Conservation (phyloP, 2,113 vertebrate species). For the Prinia subflava region DNA sequence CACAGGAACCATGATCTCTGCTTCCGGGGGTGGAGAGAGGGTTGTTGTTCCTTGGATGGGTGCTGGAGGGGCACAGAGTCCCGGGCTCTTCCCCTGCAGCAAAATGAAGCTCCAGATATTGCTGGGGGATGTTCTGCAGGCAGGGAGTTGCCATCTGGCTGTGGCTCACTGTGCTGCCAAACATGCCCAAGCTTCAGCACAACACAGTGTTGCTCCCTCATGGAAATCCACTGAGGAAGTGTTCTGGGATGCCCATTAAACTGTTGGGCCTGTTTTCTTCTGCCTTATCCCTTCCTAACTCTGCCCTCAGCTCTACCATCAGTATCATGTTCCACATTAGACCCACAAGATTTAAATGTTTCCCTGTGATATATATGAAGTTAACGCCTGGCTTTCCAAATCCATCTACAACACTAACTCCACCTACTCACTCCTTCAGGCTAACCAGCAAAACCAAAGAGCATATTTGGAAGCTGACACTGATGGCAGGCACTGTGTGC, state of each 20-base stretch:
- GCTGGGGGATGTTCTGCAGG: not conserved
- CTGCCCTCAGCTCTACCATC: not conserved
- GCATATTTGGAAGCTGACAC: not conserved
- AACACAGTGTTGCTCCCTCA: not conserved
- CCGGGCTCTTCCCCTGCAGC: not conserved
- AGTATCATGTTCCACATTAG: not conserved
- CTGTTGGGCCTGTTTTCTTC: not conserved
- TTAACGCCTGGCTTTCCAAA: not conserved
- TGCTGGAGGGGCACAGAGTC: not conserved
- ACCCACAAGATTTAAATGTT: not conserved
- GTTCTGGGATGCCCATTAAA: not conserved
- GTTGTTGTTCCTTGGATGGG: not conserved
- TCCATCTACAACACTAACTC: not conserved
- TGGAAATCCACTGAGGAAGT: not conserved
- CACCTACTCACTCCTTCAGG: not conserved
- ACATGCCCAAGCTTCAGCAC: not conserved
- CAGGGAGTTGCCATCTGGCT: not conserved
- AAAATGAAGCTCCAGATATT: not conserved
- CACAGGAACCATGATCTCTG: not conserved
- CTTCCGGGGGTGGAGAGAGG: fast-evolving
- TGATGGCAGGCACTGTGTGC: not conserved
- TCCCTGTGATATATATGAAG: not conserved
- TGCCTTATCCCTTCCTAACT: not conserved
- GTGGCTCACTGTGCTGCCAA: not conserved
- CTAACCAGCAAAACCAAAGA: not conserved